Conservation (phyloP, 2,113 vertebrate genomes). For the Heloderma charlesbogerti region DNA sequence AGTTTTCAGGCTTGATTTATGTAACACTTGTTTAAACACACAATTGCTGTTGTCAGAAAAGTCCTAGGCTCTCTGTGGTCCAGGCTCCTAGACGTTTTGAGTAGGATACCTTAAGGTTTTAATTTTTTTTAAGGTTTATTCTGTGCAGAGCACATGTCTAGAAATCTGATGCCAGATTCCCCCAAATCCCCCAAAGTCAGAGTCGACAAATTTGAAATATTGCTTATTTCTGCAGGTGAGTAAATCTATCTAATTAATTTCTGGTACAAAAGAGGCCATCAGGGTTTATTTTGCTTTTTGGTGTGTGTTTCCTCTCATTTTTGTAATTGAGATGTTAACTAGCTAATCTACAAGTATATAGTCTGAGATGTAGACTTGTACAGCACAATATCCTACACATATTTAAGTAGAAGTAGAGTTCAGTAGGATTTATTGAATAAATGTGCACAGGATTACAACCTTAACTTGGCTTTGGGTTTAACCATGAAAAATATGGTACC, state of each 20-base stretch:
- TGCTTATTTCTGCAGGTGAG: neutral
- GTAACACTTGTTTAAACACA: neutral
- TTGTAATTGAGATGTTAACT: neutral
- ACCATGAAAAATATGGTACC: constrained; percentile 10
- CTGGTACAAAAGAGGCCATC: neutral
- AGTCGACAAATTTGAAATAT: neutral
- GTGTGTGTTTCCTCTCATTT: neutral
- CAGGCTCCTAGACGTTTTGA: neutral
- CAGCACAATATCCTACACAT: neutral
- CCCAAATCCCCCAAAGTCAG: too few relatives aligned
- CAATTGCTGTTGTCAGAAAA: neutral
- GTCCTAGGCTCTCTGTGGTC: too few relatives aligned
- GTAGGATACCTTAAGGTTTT: neutral
- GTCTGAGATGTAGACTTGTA: neutral
- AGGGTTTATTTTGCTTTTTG: neutral
- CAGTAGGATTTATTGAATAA: neutral
- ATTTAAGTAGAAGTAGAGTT: neutral
- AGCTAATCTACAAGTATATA: neutral
- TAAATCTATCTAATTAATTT: neutral
- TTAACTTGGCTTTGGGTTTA: constrained; percentile 3
- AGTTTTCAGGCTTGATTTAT: neutral
- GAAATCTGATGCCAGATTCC: neutral
- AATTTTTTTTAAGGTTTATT: neutral
- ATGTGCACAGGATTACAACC: neutral
- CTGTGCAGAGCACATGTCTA: neutral